phyloP scores from a whole-genome alignment of 2,888 invertebrate species.

The Cyrtodaria siliqua region DNA sequence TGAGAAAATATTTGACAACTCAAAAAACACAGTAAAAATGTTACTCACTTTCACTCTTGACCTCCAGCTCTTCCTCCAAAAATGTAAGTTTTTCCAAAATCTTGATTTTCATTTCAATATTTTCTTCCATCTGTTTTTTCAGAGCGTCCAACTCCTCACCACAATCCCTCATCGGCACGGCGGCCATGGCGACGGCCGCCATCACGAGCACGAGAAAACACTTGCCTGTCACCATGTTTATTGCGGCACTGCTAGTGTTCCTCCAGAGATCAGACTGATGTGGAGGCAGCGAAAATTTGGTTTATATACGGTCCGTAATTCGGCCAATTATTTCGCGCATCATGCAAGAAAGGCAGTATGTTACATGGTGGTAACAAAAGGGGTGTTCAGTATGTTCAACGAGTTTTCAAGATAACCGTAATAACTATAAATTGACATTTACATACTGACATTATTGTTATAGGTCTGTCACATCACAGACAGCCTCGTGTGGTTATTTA shows the following conservation, averaged over 20 bases:
- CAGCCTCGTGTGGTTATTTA: too few relatives aligned
- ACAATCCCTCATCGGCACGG: conserved; percentile 2
- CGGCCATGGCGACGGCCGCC: conserved; percentile 41
- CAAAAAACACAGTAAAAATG: too few relatives aligned
- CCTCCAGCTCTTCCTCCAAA: conserved; percentile 53
- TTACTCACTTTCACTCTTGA: conserved; percentile 37
- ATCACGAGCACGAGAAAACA: conserved; percentile 56
- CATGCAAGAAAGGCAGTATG: too few relatives aligned
- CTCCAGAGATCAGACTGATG: conserved; percentile 32
- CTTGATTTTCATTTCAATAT: conserved; percentile 15
- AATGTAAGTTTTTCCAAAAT: conserved; percentile 33
- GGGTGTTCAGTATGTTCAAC: too few relatives aligned
- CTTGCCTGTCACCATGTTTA: conserved; percentile 59
- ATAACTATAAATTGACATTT: too few relatives aligned
- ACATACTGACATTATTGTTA: too few relatives aligned
- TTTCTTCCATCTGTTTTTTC: conserved; percentile 20
- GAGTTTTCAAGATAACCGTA: too few relatives aligned
- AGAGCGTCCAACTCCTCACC: conserved; percentile 25
- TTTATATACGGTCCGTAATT: conserved; percentile 32
- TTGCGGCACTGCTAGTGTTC: conserved; percentile 52
- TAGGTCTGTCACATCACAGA: too few relatives aligned
- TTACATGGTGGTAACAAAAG: too few relatives aligned
- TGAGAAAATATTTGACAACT: too few relatives aligned
- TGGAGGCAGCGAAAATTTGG: neutral
- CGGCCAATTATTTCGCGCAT: conserved; percentile 30